Evolutionary conservation across 2,888 invertebrate species (phyloP), one percentile per base, ranked within the genome.

Genomic region (Hyles lineata): DNA sequence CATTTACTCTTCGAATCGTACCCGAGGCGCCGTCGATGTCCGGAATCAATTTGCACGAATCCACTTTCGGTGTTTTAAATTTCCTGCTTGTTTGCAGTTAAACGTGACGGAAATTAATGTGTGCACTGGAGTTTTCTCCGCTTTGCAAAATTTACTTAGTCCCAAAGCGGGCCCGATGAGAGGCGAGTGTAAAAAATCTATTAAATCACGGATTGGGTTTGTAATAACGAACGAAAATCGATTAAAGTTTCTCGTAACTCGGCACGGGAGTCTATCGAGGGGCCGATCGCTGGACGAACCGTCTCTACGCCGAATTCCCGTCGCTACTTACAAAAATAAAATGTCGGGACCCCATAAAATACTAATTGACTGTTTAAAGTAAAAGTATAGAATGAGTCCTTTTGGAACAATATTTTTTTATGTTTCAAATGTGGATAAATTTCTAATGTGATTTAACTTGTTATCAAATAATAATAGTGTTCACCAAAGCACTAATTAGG

Each of bases 41-140:
- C 89, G 89, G 88, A 92, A 92, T 93, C 90, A 92, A 93, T 93
- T 92, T 92, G 85, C 83, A 80, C 82, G 87, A 91, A 90, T 90
- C 85, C 85, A 87, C 89, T 87, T 87, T 80, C 83, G 79, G 84
- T 83, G 87, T 90, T 89, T 90, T 85, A 89, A 89, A 90, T 90
- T 91, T 88, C 85, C 85, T 84, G 85, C 85, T 85, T 87, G 87
- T 89, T 88, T 90, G 87, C 87, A 80, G 84, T 81, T 81, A 77
- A 84, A 89, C 89, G 89, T 85, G 88, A 89, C 86, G 90, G 90
- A 92, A 92, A 93, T 93, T 91, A 90, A 90, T 92, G 92, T 93
- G 90, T 92, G 89, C 92, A 87, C 86, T 89, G 87, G 88, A 89
- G 87, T 80, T 82, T 82, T 76, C 77, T 78, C 77, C 72, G 74